These are phyloP conservation scores for Caenorhabditis sp. DNA, from an alignment of 2,888 invertebrate genomes.

Conservation along the genomic window DNA sequence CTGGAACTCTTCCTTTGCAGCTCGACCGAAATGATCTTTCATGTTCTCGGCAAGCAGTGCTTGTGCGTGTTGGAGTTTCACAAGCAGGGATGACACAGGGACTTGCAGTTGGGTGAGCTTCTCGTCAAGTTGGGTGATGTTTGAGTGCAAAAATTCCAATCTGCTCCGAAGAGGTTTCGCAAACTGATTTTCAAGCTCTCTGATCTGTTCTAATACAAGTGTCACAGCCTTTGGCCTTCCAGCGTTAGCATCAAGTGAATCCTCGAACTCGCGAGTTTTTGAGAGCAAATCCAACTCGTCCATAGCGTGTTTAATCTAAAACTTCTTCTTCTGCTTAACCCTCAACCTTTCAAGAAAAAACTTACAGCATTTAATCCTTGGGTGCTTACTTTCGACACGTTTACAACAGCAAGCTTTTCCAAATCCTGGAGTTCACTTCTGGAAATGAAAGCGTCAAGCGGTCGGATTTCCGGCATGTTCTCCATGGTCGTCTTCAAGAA, in stretches of 20 bases:
- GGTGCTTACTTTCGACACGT: conserved; percentile 68
- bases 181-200: conserved; percentile 69
- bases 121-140: conserved; percentile 68
- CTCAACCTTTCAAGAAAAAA: neutral
- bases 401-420: conserved; percentile 67
- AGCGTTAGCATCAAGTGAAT: conserved; percentile 58
- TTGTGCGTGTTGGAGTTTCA: conserved; percentile 76
- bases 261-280: conserved; percentile 68
- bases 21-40: conserved; percentile 70
- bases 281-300: conserved; percentile 69
- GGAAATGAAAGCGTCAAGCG: conserved; percentile 60
- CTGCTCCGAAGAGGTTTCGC: conserved; percentile 67
- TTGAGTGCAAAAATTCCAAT: conserved; percentile 62
- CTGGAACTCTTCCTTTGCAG: conserved; percentile 72
- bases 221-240: conserved; percentile 71
- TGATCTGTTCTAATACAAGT: conserved; percentile 71
- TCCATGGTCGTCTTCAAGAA: conserved; percentile 63
- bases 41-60: conserved; percentile 73
- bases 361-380: conserved; percentile 66
- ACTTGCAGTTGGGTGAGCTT: conserved; percentile 70
- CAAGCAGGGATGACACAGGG: conserved; percentile 70
- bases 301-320: conserved; percentile 69
- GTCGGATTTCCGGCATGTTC: conserved; percentile 65
- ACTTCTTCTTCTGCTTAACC: no score
- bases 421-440: conserved; percentile 60